Conservation (phyloP, 2,797 vertebrate species). For the Danio kyathit region DNA sequence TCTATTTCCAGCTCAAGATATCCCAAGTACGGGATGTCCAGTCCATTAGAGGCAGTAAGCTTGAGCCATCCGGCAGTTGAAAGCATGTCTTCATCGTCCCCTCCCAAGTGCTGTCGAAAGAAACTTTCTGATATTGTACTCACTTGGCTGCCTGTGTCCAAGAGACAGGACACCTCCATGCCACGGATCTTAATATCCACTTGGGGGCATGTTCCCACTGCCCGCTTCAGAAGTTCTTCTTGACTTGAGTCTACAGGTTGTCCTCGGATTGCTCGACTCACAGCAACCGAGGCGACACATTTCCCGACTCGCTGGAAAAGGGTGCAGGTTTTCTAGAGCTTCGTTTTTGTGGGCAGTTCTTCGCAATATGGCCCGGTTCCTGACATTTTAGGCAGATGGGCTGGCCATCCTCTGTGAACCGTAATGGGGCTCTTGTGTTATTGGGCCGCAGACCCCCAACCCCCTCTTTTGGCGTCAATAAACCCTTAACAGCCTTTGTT, state of each 20-base stretch:
- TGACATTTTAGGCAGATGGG: constrained; percentile 4
- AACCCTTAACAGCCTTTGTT: not conserved
- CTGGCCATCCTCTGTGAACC: not conserved
- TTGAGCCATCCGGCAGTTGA: not conserved
- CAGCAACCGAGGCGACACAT: not conserved
- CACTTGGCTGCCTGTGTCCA: constrained; percentile 4
- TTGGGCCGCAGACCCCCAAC: not conserved
- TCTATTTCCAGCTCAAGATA: constrained; percentile 1
- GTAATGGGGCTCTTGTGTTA: not conserved
- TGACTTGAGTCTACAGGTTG: not conserved
- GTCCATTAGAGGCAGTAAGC: not conserved
- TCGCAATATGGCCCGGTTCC: not conserved
- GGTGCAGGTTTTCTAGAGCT: not conserved
- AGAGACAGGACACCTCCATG: not conserved
- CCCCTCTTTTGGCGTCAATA: not conserved
- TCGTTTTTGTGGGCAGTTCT: not conserved
- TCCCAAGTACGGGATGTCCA: not conserved
- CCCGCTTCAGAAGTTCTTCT: not conserved
- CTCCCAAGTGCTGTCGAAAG: constrained; percentile 11
- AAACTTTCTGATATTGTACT: constrained; percentile 37
- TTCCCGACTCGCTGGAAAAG: not conserved
- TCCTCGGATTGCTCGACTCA: not conserved
- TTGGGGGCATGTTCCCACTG: not conserved
- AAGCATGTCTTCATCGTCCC: constrained; percentile 8
- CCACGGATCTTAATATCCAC: not conserved